Evolutionary conservation across 37 sponge, comb jelly and placozoan genomes (phyloP).

Genomic region (Sycon ciliatum): DNA sequence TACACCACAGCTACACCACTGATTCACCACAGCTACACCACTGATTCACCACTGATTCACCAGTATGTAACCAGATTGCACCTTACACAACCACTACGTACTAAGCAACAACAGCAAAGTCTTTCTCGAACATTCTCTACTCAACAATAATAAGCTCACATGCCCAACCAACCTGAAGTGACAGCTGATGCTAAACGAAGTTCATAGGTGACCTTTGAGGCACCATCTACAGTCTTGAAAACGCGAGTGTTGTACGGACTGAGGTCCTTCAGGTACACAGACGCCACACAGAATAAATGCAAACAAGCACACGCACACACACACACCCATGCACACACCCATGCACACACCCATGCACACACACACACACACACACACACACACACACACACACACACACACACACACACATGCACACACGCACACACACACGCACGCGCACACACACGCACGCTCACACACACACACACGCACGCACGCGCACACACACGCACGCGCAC

Average conservation of each 20-base stretch:
- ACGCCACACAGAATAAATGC: background rate
- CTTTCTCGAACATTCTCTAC: no score
- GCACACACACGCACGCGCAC: slow-evolving; percentile 37
- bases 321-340: slow-evolving; percentile 24
- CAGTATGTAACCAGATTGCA: no score
- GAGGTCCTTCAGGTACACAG: slow-evolving; percentile 34
- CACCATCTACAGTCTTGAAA: slow-evolving; percentile 52
- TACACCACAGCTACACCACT: no score
- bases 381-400: slow-evolving; percentile 57
- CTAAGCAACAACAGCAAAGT: no score
- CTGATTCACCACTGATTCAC: no score
- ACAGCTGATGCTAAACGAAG: slow-evolving; percentile 64
- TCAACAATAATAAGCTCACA: background rate
- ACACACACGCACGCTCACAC: slow-evolving; percentile 54
- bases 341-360: slow-evolving; percentile 29
- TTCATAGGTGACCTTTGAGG: slow-evolving; percentile 41
- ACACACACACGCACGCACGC: slow-evolving; percentile 41
- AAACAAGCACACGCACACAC: slow-evolving; percentile 12
- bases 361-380: slow-evolving; percentile 47
- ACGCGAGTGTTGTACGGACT: slow-evolving; percentile 76
- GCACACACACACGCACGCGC: slow-evolving; percentile 51
- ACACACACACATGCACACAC: slow-evolving; percentile 60
- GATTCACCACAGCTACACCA: no score
- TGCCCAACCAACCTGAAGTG: slow-evolving; percentile 22
- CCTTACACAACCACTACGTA: no score